Evolutionary conservation across 2,888 invertebrate species (phyloP).

Genomic region (Athrips mouffetella): DNA sequence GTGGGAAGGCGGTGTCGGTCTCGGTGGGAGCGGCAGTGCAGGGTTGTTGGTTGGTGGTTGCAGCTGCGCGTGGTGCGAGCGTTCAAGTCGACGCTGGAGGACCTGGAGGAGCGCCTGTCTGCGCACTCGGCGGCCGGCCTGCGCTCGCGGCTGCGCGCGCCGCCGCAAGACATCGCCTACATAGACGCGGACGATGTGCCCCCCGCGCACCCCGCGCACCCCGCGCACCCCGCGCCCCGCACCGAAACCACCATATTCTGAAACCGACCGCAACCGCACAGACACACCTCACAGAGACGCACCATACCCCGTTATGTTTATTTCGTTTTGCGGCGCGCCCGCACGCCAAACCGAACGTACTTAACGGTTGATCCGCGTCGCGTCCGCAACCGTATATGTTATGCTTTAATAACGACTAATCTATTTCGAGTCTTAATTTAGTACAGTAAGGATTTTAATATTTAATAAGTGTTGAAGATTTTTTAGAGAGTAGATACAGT

Average conservation of each 20-base stretch:
- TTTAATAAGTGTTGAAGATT: slow-evolving; percentile 59
- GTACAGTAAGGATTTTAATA: slow-evolving; percentile 48
- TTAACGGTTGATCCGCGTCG: slow-evolving; percentile 39
- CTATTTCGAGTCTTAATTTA: slow-evolving; percentile 43
- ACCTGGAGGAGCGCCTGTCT: slow-evolving; percentile 99
- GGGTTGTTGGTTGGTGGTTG: slow-evolving; percentile 81
- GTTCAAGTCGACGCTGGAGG: slow-evolving; percentile 99
- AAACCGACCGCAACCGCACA: slow-evolving; percentile 26
- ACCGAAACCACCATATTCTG: slow-evolving; percentile 69
- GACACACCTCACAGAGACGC: slow-evolving; percentile 25
- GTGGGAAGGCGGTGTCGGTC: slow-evolving; percentile 29
- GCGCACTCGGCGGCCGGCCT: slow-evolving; percentile 97
- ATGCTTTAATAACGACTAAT: slow-evolving; percentile 32
- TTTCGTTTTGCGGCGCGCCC: slow-evolving; percentile 32
- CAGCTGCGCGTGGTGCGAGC: slow-evolving; percentile 99
- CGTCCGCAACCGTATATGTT: slow-evolving; percentile 31
- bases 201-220: slow-evolving; percentile 53
- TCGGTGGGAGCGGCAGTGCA: slow-evolving; percentile 38
- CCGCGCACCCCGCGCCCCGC: slow-evolving; percentile 57
- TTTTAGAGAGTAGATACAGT: slow-evolving; percentile 57
- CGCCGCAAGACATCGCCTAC: slow-evolving; percentile 90
- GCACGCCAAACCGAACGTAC: slow-evolving; percentile 38
- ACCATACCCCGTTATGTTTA: slow-evolving; percentile 24
- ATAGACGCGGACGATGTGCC: slow-evolving; percentile 83
- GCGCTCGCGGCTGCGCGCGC: slow-evolving; percentile 73